These are phyloP conservation scores for Silurus aristotelis DNA, from an alignment of 2,797 vertebrate species.

Conservation along the genomic window DNA sequence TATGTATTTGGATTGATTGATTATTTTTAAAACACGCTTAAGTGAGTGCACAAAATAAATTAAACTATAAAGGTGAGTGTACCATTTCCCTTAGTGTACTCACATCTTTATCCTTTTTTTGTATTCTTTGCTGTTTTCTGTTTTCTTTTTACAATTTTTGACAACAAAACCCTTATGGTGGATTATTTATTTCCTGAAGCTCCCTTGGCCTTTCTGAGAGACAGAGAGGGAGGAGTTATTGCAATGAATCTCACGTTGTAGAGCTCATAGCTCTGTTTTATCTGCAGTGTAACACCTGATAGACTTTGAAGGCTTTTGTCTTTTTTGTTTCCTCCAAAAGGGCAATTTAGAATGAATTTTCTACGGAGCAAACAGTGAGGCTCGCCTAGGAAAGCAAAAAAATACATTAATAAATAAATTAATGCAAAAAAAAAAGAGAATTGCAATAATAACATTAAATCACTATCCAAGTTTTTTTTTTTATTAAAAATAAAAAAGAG, in stretches of 20 bases:
- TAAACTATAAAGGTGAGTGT: slow-evolving; percentile 29
- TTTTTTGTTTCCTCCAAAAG: slow-evolving; percentile 39
- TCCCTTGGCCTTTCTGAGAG: slow-evolving; percentile 46
- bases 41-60: slow-evolving; percentile 25
- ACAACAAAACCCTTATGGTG: slow-evolving; percentile 48
- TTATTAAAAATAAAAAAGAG: background rate
- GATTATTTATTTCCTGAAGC: slow-evolving; percentile 47
- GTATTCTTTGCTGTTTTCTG: slow-evolving; percentile 40
- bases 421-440: slow-evolving; percentile 23
- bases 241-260: slow-evolving; percentile 45
- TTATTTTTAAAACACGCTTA: slow-evolving; percentile 27
- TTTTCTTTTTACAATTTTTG: slow-evolving; percentile 24
- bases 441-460: slow-evolving; percentile 34
- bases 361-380: slow-evolving; percentile 31
- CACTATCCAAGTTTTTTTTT: slow-evolving; percentile 19
- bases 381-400: slow-evolving; percentile 25
- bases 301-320: slow-evolving; percentile 50
- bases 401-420: no score
- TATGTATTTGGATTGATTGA: slow-evolving; percentile 20
- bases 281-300: slow-evolving; percentile 58
- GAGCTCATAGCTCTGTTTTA: slow-evolving; percentile 49
- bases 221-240: slow-evolving; percentile 48
- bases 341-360: slow-evolving; percentile 50
- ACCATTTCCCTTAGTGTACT: slow-evolving; percentile 9
- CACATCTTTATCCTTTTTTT: slow-evolving; percentile 23